These are phyloP conservation scores for Darevskia mixta DNA, from an alignment of 2,797 vertebrate species.

Conservation along the genomic window DNA sequence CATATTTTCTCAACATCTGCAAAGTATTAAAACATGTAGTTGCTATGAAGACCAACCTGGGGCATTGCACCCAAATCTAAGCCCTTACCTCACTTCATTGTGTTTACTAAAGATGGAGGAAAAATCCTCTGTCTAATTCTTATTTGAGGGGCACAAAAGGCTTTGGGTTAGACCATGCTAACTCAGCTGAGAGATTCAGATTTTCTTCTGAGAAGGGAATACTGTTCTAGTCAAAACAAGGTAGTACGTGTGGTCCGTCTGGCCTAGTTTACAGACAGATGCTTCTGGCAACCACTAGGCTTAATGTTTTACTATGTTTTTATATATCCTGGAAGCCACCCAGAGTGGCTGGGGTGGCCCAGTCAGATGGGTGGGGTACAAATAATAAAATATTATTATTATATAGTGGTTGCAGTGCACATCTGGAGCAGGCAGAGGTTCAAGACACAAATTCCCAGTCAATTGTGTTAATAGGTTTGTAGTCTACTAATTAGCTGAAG, in stretches of 20 bases:
- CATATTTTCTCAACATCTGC: too few species aligned
- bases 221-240: slow-evolving; percentile 28
- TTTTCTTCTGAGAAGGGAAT: slow-evolving; percentile 3
- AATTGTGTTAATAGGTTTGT: slow-evolving; percentile 22
- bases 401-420: not conserved
- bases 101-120: not conserved
- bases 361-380: too few species aligned
- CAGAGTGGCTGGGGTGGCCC: too few species aligned
- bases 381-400: too few species aligned
- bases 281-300: not conserved
- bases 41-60: not conserved
- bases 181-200: slow-evolving; percentile 1
- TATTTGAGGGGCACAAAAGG: not conserved
- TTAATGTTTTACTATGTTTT: too few species aligned
- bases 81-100: not conserved
- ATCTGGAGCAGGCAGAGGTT: slow-evolving; percentile 16
- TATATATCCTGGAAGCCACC: too few species aligned
- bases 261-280: not conserved
- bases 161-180: not conserved
- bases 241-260: not conserved
- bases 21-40: not conserved
- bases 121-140: slow-evolving; percentile 2
- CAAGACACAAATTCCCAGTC: not conserved
- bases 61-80: not conserved
- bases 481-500: not conserved